Evolutionary conservation across 1,140 invertebrate species (phyloP).

Genomic region (Drosophila guanche): DNA sequence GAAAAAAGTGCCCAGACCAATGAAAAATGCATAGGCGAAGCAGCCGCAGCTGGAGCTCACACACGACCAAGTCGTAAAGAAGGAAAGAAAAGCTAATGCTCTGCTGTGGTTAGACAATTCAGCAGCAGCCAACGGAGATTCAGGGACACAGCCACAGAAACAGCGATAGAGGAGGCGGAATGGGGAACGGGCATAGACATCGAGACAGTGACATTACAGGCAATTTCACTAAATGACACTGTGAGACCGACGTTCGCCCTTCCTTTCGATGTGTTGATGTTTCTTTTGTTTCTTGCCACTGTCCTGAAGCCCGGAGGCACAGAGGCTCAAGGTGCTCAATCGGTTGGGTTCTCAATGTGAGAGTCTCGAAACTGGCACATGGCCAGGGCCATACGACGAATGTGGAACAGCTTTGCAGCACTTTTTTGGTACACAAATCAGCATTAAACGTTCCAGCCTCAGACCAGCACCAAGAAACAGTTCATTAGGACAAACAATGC

Average conservation of each 20-base stretch:
- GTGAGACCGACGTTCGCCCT: slow-evolving; percentile 30
- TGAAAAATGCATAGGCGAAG: slow-evolving; percentile 62
- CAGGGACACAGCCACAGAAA: slow-evolving; percentile 23
- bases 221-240: slow-evolving; percentile 78
- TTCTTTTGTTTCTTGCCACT: slow-evolving; percentile 14
- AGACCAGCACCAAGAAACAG: slow-evolving; percentile 17
- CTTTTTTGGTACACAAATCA: slow-evolving; percentile 67
- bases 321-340: slow-evolving; percentile 68
- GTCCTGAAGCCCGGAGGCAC: slow-evolving; percentile 47
- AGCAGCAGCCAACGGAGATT: slow-evolving; percentile 40
- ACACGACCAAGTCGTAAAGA: slow-evolving; percentile 63
- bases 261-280: neutral
- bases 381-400: slow-evolving; percentile 53
- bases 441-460: slow-evolving; percentile 57
- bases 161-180: slow-evolving; percentile 2
- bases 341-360: slow-evolving; percentile 21
- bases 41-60: slow-evolving; percentile 58
- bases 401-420: slow-evolving; percentile 52
- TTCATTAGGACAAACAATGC: slow-evolving; percentile 59
- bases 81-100: slow-evolving; percentile 53
- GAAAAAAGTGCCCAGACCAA: slow-evolving; percentile 55
- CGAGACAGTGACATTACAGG: slow-evolving; percentile 62
- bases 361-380: slow-evolving; percentile 52
- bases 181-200: neutral
- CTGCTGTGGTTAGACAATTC: slow-evolving; percentile 64